Evolutionary conservation across 1,140 invertebrate species (phyloP).

Genomic region (Heliconius melpomene): DNA sequence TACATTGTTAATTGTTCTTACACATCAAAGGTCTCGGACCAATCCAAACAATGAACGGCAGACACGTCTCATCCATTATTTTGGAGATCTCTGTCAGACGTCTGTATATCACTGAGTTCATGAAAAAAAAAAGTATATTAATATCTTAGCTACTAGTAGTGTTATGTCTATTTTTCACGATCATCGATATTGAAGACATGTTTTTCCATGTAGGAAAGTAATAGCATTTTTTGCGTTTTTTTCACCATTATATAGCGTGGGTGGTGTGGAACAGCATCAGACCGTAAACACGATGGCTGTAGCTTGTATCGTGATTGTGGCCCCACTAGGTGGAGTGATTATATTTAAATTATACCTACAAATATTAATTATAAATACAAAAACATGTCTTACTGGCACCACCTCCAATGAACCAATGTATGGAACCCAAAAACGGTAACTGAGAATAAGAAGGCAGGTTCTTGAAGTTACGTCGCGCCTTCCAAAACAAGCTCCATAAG

Average conservation of each 20-base stretch:
- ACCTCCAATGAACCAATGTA: constrained; percentile 19
- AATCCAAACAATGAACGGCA: constrained; percentile 47
- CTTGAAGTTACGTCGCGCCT: background rate
- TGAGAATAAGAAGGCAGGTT: constrained; percentile 22
- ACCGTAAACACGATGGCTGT: too few relatives aligned
- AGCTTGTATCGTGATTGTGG: too few relatives aligned
- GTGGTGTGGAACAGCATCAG: too few relatives aligned
- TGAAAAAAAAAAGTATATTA: background rate
- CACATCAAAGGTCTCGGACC: constrained; percentile 42
- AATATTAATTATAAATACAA: background rate
- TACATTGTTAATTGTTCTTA: constrained; percentile 14
- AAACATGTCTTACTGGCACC: background rate
- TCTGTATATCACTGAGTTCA: background rate
- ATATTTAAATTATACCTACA: too few relatives aligned
- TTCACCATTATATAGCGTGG: too few relatives aligned
- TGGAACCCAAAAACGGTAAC: constrained; percentile 23
- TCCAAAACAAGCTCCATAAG: constrained; percentile 4
- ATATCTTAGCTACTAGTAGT: too few relatives aligned
- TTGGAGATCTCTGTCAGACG: constrained; percentile 21
- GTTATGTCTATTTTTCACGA: too few relatives aligned
- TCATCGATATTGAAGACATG: background rate
- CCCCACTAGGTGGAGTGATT: too few relatives aligned
- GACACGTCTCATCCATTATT: constrained; percentile 33
- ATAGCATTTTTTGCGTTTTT: too few relatives aligned
- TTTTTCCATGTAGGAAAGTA: too few relatives aligned